Base-by-base conservation (phyloP, 2,797 vertebrate species). In the Danio aesculapii region DNA sequence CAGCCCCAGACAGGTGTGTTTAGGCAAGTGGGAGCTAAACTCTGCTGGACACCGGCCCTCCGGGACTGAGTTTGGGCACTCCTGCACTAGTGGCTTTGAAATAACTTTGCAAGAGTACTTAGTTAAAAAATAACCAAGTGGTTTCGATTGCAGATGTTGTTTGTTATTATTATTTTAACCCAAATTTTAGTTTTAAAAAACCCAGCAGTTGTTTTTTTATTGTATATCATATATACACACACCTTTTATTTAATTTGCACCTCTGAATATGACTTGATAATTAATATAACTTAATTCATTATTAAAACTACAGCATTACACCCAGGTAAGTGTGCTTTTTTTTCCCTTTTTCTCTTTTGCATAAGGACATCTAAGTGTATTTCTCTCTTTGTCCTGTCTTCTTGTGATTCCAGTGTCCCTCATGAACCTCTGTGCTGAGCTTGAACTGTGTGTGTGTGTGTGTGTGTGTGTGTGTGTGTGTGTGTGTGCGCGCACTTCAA, bases 351-450 rank as follows among this genome's bases (percentile, higher is more conserved):
- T 30, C 30, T 30, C 30, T 30, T 30, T 79, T 57, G 21, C 84
- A n/a, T n/a, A 53, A 74, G 3, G 52, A 41, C 17, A 50, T 73
- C 21, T 77, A 63, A 84, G 83, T 86, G 62, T 77, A 88, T 71
- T 71, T 81, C 66, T 55, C 47, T 55, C 47, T 89, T 83, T 81
- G 49, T 73, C 53, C 67, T 85, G 17, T 84, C 80, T 52, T 17
- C 77, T 67, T 86, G 78, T 89, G 62, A 90, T 84, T 83, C 85
- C 81, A 86, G 88, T 87, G 86, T 87, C 86, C 88, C 72, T 90
- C 84, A 69, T 88, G 75, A 91, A 80, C 86, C 81, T 83, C 81
- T 86, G 82, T 84, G 59, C 75, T 81, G 78, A 85, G 75, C 44
- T 52, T 84, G 80, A 52, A 68, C 8, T 10, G 74, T 30, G 47